Evolutionary conservation across 2,797 vertebrate genomes (phyloP).

Genomic region (Adelosebastes latens): DNA sequence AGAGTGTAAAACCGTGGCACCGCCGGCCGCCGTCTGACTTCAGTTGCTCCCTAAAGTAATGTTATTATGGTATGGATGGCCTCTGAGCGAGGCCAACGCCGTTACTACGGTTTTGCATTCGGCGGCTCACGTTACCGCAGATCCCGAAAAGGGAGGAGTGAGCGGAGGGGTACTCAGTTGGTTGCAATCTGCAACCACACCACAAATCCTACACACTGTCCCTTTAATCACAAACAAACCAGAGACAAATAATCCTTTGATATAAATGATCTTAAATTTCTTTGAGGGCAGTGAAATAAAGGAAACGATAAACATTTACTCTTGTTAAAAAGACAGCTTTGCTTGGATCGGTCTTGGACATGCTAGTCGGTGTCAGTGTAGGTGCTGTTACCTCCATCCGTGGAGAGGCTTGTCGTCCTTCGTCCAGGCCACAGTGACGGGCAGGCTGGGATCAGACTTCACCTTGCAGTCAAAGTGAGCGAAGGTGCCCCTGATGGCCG

Average conservation of each 20-base stretch:
- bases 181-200: too few relatives aligned
- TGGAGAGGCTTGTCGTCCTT: conserved; percentile 88
- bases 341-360: background rate
- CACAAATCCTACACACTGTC: too few relatives aligned
- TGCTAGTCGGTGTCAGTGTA: background rate
- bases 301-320: background rate
- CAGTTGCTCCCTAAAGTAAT: too few relatives aligned
- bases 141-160: too few relatives aligned
- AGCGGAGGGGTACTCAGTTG: too few relatives aligned
- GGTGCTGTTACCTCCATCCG: conserved; percentile 86
- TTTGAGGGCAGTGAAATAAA: background rate
- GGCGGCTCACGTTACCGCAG: too few relatives aligned
- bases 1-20: too few relatives aligned
- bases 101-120: too few relatives aligned
- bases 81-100: too few relatives aligned
- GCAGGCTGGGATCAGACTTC: conserved; percentile 87
- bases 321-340: background rate
- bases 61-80: too few relatives aligned
- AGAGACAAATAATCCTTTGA: background rate
- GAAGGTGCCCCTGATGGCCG: conserved; percentile 81
- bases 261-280: too few relatives aligned
- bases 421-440: conserved; percentile 87
- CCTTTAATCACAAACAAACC: background rate
- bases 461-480: conserved; percentile 89
- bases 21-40: too few relatives aligned